phyloP scores from a whole-genome alignment of 37 sponge, comb jelly and placozoan genomes.

The Theonella swinhoei region DNA sequence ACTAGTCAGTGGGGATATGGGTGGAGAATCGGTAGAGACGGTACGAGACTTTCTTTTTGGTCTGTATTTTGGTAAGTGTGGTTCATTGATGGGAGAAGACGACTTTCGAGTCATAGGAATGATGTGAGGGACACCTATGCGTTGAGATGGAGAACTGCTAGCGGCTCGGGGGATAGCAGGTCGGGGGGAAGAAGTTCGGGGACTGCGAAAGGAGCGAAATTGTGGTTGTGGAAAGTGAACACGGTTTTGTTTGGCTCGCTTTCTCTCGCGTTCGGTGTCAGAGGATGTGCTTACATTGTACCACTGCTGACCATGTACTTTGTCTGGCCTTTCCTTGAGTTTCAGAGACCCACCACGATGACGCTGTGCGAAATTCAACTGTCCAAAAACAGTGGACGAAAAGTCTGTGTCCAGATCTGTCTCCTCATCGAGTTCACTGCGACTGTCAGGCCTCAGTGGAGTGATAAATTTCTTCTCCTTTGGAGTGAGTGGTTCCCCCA shows the following conservation, averaged over 20 bases:
- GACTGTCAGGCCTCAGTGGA: slow-evolving; percentile 38
- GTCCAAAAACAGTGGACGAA: neutral
- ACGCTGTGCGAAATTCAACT: neutral
- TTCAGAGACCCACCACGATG: neutral
- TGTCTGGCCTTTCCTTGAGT: neutral
- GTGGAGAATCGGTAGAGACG: neutral
- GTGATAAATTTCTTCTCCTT: slow-evolving; percentile 49
- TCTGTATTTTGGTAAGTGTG: neutral
- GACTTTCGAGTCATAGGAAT: neutral
- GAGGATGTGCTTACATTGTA: slow-evolving; percentile 53
- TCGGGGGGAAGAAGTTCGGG: neutral
- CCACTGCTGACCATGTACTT: slow-evolving; percentile 11
- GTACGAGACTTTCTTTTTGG: neutral
- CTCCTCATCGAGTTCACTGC: slow-evolving; percentile 36
- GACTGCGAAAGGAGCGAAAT: neutral
- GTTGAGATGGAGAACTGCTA: neutral
- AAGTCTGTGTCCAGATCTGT: slow-evolving; percentile 36
- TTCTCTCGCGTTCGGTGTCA: slow-evolving; percentile 34
- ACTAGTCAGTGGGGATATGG: neutral
- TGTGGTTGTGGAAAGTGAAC: slow-evolving; percentile 3
- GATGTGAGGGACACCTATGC: neutral
- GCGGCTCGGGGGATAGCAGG: slow-evolving; percentile 1
- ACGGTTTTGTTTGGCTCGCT: neutral
- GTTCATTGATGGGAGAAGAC: neutral
- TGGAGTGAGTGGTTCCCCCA: slow-evolving; percentile 35